Conservation (phyloP, 2,113 vertebrate genomes). For the Melanostigma gelatinosum region DNA sequence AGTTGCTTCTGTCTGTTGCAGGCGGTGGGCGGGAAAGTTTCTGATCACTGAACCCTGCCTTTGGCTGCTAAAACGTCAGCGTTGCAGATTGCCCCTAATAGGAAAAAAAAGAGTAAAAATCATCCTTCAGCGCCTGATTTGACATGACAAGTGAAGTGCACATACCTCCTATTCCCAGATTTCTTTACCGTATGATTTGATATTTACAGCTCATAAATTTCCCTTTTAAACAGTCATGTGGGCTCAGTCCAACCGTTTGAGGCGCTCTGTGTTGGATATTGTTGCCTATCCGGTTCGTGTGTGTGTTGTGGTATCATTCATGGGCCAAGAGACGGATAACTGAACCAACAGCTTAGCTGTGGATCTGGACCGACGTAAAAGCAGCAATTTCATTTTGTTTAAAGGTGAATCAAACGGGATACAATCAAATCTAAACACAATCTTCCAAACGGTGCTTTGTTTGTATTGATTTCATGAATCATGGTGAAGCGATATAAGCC, state of each 20-base stretch:
- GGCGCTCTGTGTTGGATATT: conserved; percentile 30
- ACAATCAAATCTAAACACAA: conserved; percentile 60
- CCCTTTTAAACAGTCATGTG: conserved; percentile 54
- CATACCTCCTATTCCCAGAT: conserved; percentile 50
- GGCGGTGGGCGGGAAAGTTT: conserved; percentile 64
- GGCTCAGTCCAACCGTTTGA: conserved; percentile 32
- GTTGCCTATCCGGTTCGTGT: conserved; percentile 52
- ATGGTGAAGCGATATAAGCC: conserved; percentile 62
- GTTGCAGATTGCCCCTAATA: conserved; percentile 42
- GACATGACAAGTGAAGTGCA: conserved; percentile 63
- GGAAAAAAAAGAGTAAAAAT: conserved; percentile 17
- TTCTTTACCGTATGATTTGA: conserved; percentile 65
- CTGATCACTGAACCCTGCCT: conserved; percentile 62
- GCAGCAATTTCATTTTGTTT: conserved; percentile 70
- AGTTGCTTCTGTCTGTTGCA: conserved; percentile 80
- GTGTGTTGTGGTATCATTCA: conserved; percentile 21
- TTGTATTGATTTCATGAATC: conserved; percentile 67
- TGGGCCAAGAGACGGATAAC: conserved; percentile 28
- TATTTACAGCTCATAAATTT: conserved; percentile 69
- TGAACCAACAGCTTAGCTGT: conserved; percentile 22
- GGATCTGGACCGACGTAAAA: conserved; percentile 45
- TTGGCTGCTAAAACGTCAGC: conserved; percentile 59
- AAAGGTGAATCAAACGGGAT: conserved; percentile 65
- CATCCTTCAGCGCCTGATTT: conserved; percentile 50
- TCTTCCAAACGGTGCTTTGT: conserved; percentile 52